These are phyloP conservation scores for Cybosia mesomella DNA, from an alignment of 2,888 invertebrate species.

Conservation along the genomic window DNA sequence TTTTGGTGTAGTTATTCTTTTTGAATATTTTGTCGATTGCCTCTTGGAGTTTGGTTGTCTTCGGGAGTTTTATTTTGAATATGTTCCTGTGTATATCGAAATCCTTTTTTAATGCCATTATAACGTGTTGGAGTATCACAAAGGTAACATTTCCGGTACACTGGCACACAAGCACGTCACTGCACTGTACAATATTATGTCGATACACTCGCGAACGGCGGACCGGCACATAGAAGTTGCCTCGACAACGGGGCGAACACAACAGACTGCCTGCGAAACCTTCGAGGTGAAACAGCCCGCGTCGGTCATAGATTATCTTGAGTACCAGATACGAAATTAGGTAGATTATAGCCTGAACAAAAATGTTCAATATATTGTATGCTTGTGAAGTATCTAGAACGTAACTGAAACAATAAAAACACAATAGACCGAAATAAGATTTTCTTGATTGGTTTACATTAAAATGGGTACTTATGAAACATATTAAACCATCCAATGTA, in stretches of 20 bases:
- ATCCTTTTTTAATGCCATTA: constrained; percentile 84
- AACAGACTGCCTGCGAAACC: constrained; percentile 73
- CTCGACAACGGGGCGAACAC: constrained; percentile 80
- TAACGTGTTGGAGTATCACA: constrained; percentile 64
- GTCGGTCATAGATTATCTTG: constrained; percentile 65
- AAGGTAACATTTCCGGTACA: constrained; percentile 75
- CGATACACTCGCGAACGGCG: constrained; percentile 63
- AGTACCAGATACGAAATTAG: constrained; percentile 44
- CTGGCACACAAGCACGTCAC: constrained; percentile 70
- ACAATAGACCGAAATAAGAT: neutral
- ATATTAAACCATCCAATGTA: no score
- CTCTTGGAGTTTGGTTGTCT: constrained; percentile 76
- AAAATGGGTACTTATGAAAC: no score
- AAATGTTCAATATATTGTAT: neutral
- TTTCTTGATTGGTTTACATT: no score
- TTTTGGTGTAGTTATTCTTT: constrained; percentile 83
- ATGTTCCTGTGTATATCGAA: constrained; percentile 77
- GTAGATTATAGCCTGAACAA: constrained; percentile 25
- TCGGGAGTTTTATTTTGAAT: constrained; percentile 72
- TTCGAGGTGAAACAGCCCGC: constrained; percentile 67
- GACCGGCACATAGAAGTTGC: constrained; percentile 62
- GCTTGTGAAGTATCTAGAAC: neutral
- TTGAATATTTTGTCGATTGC: constrained; percentile 80
- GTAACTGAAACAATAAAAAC: neutral
- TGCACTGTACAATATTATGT: constrained; percentile 52